These are phyloP conservation scores for Electrona antarctica DNA, from an alignment of 2,113 vertebrate species.

Conservation along the genomic window DNA sequence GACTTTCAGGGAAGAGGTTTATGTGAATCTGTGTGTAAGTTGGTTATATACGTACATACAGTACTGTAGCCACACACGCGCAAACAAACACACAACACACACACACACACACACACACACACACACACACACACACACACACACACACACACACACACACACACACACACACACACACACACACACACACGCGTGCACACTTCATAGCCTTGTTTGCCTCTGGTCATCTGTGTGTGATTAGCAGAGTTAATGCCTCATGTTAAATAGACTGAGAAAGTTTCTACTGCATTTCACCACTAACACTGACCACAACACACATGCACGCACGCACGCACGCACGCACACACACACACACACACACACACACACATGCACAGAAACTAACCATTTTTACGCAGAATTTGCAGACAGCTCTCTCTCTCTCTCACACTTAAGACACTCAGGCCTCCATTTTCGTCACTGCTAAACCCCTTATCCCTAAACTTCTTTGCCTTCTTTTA, in stretches of 20 bases:
- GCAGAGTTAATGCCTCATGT: constrained; percentile 66
- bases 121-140: constrained; percentile 5
- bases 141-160: constrained; percentile 31
- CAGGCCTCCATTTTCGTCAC: too few relatives aligned
- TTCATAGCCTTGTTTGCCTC: constrained; percentile 32
- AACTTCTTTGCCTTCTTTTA: too few relatives aligned
- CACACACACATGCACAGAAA: not conserved
- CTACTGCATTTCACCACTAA: constrained; percentile 61
- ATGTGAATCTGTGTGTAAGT: constrained; percentile 48
- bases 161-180: not conserved
- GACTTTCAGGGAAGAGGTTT: constrained; percentile 60
- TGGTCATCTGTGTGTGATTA: constrained; percentile 75
- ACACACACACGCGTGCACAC: not conserved
- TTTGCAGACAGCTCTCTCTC: not conserved
- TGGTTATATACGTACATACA: constrained; percentile 43
- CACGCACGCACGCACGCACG: constrained; percentile 34
- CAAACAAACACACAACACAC: too few relatives aligned
- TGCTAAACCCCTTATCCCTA: too few relatives aligned
- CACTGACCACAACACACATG: constrained; percentile 53
- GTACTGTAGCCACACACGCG: not conserved
- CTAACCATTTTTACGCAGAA: not conserved
- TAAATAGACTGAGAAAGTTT: constrained; percentile 62
- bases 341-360: not conserved
- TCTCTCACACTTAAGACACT: too few relatives aligned
- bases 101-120: constrained; percentile 17